A percentile compares a stretch with the other conserved stretches of the same genome.
phyloP scores from a whole-genome alignment of 2,888 invertebrate species.

The Uloborus plumipes region DNA sequence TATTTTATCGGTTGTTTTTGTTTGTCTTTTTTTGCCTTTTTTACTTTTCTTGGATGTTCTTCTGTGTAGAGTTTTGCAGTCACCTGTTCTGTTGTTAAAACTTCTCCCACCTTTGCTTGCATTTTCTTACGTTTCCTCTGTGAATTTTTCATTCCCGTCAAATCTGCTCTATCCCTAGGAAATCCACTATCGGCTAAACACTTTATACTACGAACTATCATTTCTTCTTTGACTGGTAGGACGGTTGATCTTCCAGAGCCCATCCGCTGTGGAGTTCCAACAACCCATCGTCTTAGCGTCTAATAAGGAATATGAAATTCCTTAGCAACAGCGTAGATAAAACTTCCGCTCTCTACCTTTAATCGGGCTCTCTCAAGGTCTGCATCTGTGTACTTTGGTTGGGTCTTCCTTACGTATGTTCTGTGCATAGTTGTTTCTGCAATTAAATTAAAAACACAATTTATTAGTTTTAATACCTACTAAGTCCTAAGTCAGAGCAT shows the following conservation, averaged over 20 bases:
- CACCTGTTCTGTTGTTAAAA: no score
- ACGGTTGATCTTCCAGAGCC: neutral
- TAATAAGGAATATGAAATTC: neutral
- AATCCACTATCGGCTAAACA: no score
- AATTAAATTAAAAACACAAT: constrained; percentile 1
- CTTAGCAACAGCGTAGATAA: neutral
- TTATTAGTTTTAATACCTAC: neutral
- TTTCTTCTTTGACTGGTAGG: neutral
- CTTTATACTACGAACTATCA: no score
- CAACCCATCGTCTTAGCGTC: neutral
- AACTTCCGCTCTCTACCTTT: neutral
- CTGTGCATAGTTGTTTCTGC: neutral
- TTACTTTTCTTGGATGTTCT: no score
- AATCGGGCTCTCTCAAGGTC: neutral
- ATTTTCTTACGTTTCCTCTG: no score
- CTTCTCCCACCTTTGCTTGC: no score
- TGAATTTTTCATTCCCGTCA: no score
- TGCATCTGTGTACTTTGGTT: neutral
- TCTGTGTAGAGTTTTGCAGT: no score
- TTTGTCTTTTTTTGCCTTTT: no score
- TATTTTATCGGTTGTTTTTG: no score
- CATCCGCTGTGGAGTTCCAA: neutral
- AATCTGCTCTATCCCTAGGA: no score
- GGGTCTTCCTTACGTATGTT: neutral
- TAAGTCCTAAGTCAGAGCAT: no score